These are phyloP conservation scores for Galleria mellonella DNA, from an alignment of 1,140 invertebrate genomes.

Conservation along the genomic window DNA sequence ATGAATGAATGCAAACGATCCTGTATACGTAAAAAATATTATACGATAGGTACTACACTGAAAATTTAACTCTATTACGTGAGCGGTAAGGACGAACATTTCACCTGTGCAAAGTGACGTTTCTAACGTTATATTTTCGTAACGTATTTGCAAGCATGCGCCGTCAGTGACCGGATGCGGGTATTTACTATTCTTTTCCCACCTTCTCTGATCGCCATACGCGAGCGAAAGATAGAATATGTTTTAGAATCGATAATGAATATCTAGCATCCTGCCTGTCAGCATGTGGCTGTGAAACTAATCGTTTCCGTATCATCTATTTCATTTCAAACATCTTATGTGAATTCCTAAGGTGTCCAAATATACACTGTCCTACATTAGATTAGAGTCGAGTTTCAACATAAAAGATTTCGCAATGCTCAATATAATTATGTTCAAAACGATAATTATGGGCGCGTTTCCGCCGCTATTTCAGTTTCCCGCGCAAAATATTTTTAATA, in stretches of 20 bases:
- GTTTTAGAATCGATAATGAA: conserved; percentile 65
- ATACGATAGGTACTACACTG: too few species aligned
- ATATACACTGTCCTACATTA: background rate
- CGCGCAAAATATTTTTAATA: conserved; percentile 48
- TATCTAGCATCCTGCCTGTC: conserved; percentile 62
- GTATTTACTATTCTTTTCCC: conserved; percentile 19
- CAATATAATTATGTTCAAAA: conserved; percentile 10
- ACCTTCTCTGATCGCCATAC: background rate
- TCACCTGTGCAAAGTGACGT: too few species aligned
- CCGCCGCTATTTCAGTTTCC: conserved; percentile 48
- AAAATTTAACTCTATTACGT: too few species aligned
- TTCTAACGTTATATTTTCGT: background rate
- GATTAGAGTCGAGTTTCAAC: conserved; percentile 2
- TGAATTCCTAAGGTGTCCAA: background rate
- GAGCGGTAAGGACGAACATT: too few species aligned
- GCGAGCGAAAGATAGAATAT: conserved; percentile 20
- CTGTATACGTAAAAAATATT: background rate
- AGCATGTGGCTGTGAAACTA: conserved; percentile 65
- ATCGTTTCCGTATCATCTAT: conserved; percentile 49
- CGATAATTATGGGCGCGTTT: conserved; percentile 52
- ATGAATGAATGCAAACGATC: conserved; percentile 18
- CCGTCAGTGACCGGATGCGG: conserved; percentile 41
- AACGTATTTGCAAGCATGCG: conserved; percentile 32
- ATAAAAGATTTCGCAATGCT: background rate
- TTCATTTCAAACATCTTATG: conserved; percentile 22